These are phyloP conservation scores for Oasisia sp. DNA, from an alignment of 2,888 invertebrate genomes.

Conservation along the genomic window DNA sequence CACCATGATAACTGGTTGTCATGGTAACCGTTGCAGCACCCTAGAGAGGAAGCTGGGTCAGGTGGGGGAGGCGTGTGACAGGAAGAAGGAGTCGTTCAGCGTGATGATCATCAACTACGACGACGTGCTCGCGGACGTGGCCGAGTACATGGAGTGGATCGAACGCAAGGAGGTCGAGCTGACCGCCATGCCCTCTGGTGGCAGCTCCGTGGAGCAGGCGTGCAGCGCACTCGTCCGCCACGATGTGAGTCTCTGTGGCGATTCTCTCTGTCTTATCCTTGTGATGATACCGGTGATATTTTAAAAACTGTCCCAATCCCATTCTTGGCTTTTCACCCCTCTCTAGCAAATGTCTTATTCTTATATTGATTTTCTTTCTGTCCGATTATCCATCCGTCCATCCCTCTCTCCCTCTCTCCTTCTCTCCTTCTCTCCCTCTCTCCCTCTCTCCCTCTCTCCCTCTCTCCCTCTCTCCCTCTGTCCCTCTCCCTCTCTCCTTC, in stretches of 20 bases:
- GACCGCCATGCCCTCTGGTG: constrained; percentile 41
- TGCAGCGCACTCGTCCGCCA: constrained; percentile 21
- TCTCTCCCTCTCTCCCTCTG: too few relatives aligned
- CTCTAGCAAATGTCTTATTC: too few relatives aligned
- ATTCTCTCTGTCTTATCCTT: too few relatives aligned
- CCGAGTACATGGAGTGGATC: constrained; percentile 55
- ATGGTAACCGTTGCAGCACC: constrained; percentile 32
- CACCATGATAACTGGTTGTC: background rate
- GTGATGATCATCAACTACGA: constrained; percentile 48
- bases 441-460: too few relatives aligned
- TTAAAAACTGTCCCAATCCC: too few relatives aligned
- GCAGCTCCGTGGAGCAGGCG: constrained; percentile 46
- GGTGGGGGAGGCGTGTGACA: constrained; percentile 43
- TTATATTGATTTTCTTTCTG: background rate
- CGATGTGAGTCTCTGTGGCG: background rate
- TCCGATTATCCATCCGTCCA: background rate
- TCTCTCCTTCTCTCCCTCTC: too few relatives aligned
- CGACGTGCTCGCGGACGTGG: constrained; percentile 51
- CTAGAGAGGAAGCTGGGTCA: constrained; percentile 49
- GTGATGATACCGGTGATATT: too few relatives aligned
- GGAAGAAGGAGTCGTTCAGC: constrained; percentile 44
- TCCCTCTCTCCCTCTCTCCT: too few relatives aligned
- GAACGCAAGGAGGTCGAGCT: constrained; percentile 46
- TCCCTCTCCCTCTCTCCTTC: too few relatives aligned
- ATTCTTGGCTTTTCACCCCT: too few relatives aligned